Conservation (phyloP, 2,888 invertebrate genomes). For the Gastracanthus pulcherrimus region DNA sequence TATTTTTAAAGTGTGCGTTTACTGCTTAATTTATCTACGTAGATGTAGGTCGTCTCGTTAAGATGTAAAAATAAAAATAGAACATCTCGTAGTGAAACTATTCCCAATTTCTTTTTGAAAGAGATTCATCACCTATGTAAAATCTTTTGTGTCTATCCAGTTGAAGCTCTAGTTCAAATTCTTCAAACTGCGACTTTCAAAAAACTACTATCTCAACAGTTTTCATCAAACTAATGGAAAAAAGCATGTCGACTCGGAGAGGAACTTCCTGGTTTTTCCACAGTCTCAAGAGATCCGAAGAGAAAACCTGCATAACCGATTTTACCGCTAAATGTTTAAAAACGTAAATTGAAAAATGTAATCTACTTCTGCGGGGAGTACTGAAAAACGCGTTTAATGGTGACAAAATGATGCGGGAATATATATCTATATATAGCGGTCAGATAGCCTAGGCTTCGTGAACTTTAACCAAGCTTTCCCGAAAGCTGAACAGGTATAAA, state of each 20-base stretch:
- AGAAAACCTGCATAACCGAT: neutral
- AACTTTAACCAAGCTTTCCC: too few relatives aligned
- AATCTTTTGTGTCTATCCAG: neutral
- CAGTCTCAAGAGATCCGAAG: neutral
- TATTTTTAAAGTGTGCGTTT: neutral
- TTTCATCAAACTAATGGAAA: neutral
- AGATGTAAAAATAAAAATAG: constrained; percentile 15
- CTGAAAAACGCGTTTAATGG: neutral
- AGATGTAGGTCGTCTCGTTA: constrained; percentile 32
- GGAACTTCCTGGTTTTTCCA: neutral
- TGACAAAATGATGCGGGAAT: neutral
- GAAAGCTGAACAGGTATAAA: too few relatives aligned
- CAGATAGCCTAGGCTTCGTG: neutral
- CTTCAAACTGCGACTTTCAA: neutral
- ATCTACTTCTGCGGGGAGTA: constrained; percentile 10
- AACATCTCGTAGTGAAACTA: neutral
- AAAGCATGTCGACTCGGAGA: neutral
- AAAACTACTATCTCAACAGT: neutral
- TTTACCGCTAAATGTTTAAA: neutral
- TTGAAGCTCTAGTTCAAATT: too few relatives aligned
- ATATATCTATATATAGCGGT: neutral
- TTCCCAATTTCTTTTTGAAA: neutral
- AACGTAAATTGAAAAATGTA: constrained; percentile 8
- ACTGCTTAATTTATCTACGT: neutral
- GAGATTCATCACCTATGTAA: neutral